phyloP scores from a whole-genome alignment of 2,113 vertebrate genomes.

The Pandion haliaetus region DNA sequence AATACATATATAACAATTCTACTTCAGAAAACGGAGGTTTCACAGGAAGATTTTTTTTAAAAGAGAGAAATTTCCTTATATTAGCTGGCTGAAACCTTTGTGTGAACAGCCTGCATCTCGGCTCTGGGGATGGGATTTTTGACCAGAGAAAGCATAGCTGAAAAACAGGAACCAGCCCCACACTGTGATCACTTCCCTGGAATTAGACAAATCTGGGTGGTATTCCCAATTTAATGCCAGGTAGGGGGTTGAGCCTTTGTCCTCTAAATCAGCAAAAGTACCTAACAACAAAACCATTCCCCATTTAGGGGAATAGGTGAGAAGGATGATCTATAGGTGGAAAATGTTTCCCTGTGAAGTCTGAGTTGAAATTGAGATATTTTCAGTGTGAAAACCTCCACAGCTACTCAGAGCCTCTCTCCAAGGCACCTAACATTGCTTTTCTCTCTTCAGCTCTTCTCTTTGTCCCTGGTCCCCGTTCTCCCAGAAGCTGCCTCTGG shows the following conservation, averaged over 20 bases:
- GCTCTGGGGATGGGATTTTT: neutral
- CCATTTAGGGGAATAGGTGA: fast-evolving
- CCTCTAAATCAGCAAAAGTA: neutral
- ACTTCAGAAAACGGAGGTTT: neutral
- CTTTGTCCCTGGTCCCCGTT: neutral
- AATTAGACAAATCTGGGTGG: fast-evolving
- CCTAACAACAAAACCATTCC: neutral
- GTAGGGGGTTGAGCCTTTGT: neutral
- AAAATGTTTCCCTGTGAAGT: neutral
- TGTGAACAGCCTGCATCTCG: neutral
- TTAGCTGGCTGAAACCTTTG: neutral
- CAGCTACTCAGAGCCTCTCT: neutral
- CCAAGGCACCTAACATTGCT: neutral
- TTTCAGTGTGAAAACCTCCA: neutral
- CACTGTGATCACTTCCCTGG: neutral
- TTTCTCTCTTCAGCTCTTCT: neutral
- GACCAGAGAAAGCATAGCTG: neutral
- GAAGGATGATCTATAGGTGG: neutral
- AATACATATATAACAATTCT: fast-evolving
- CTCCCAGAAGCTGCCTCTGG: neutral
- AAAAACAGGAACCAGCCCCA: neutral
- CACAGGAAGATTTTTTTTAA: neutral
- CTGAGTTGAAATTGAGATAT: neutral
- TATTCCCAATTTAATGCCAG: neutral
- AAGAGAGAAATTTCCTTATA: neutral